phyloP scores from a whole-genome alignment of 2,888 invertebrate genomes.

The Eilema sororculum region DNA sequence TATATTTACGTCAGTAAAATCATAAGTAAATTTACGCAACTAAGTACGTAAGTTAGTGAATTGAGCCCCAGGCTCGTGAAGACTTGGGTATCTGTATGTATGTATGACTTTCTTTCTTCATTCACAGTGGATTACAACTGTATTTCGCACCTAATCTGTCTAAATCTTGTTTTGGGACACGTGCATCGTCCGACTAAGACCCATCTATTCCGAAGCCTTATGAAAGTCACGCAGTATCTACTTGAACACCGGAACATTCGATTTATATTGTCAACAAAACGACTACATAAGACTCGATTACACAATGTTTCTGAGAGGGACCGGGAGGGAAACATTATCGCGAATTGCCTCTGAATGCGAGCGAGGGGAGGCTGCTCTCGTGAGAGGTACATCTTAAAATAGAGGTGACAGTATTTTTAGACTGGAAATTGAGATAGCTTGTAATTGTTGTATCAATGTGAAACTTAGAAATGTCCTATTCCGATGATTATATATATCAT shows the following conservation, averaged over 20 bases:
- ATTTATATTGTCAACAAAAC: background rate
- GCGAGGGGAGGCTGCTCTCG: background rate
- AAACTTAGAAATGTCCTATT: background rate
- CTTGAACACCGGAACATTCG: background rate
- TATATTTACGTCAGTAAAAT: too few species aligned
- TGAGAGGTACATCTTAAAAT: background rate
- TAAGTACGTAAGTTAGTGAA: too few species aligned
- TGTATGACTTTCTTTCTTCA: too few species aligned
- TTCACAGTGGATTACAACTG: background rate
- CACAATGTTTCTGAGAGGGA: background rate
- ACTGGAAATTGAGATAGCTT: background rate
- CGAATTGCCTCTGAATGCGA: background rate
- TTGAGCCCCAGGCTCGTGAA: too few species aligned
- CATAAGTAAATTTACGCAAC: too few species aligned
- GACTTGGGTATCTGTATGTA: too few species aligned
- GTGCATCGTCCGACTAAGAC: background rate
- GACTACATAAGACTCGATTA: background rate
- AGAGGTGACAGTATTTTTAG: background rate
- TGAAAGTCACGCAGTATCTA: background rate
- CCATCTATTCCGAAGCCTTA: background rate
- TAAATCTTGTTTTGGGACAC: background rate
- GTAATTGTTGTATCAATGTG: background rate
- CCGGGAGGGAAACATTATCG: constrained; percentile 2
- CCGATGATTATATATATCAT: too few species aligned
- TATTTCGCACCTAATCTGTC: background rate